phyloP scores from a whole-genome alignment of 2,113 vertebrate genomes.

The Pseudopipra pipra region DNA sequence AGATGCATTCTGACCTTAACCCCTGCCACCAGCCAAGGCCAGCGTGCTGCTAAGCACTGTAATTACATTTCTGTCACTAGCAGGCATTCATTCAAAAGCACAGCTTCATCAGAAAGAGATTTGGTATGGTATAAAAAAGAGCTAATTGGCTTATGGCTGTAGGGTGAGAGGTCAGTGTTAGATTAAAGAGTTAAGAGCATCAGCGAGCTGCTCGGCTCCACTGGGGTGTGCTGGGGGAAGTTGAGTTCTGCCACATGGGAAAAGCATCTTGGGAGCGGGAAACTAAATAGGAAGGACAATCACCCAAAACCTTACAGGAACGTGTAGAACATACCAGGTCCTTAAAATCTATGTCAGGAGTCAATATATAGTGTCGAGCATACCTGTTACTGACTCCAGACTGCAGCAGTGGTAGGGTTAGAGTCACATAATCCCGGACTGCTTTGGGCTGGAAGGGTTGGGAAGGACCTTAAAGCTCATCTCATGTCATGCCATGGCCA shows the following conservation, averaged over 20 bases:
- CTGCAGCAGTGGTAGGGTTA: neutral
- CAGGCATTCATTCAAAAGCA: neutral
- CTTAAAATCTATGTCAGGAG: neutral
- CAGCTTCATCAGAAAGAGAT: slow-evolving; percentile 47
- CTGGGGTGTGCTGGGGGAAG: neutral
- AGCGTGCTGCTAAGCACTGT: neutral
- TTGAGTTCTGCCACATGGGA: neutral
- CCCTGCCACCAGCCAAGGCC: neutral
- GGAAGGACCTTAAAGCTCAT: neutral
- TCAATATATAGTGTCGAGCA: neutral
- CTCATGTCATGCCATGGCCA: neutral
- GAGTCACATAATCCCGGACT: neutral
- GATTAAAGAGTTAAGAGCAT: slow-evolving; percentile 41
- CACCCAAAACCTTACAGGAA: neutral
- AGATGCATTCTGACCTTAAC: slow-evolving; percentile 15
- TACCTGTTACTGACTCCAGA: neutral
- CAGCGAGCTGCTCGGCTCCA: neutral
- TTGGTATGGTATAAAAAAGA: slow-evolving; percentile 31
- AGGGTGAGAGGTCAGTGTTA: slow-evolving; percentile 29
- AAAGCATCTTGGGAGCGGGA: neutral
- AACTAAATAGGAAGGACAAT: neutral
- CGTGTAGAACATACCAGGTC: neutral
- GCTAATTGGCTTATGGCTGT: slow-evolving; percentile 55
- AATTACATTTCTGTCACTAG: slow-evolving; percentile 32
- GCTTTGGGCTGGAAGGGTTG: neutral